Evolutionary conservation across 2,888 invertebrate species (phyloP).

Genomic region (Ischnura elegans): DNA sequence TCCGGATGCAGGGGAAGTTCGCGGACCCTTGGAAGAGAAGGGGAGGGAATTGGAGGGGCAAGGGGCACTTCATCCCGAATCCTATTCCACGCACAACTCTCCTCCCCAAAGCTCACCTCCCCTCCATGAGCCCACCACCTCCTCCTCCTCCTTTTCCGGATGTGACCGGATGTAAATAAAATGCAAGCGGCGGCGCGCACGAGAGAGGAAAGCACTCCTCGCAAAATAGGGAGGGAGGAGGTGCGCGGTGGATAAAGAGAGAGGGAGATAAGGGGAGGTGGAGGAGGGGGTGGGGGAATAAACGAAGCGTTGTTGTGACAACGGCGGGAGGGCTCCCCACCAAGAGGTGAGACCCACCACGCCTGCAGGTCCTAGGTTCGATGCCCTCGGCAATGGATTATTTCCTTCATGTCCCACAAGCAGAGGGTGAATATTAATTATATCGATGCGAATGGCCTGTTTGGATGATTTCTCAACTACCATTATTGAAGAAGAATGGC

Average conservation of each 20-base stretch:
- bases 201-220: background rate
- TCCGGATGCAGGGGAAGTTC: conserved; percentile 47
- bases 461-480: background rate
- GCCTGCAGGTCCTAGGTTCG: conserved; percentile 1
- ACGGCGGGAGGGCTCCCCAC: background rate
- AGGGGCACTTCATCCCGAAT: background rate
- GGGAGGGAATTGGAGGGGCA: background rate
- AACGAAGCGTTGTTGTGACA: conserved; percentile 12
- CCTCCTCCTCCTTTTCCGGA: conserved; percentile 56
- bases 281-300: background rate
- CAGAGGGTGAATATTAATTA: background rate
- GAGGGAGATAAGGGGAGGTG: background rate
- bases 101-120: background rate
- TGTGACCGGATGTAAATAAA: conserved; percentile 67
- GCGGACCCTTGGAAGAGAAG: background rate
- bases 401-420: background rate
- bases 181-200: background rate
- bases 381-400: background rate
- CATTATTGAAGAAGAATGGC: background rate
- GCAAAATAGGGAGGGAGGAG: background rate
- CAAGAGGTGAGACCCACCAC: background rate
- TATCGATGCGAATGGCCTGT: too few relatives aligned
- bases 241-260: background rate
- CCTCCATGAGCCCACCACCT: background rate
- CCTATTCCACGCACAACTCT: background rate